phyloP scores from a whole-genome alignment of 2,888 invertebrate genomes.

The Mythimna pallens region DNA sequence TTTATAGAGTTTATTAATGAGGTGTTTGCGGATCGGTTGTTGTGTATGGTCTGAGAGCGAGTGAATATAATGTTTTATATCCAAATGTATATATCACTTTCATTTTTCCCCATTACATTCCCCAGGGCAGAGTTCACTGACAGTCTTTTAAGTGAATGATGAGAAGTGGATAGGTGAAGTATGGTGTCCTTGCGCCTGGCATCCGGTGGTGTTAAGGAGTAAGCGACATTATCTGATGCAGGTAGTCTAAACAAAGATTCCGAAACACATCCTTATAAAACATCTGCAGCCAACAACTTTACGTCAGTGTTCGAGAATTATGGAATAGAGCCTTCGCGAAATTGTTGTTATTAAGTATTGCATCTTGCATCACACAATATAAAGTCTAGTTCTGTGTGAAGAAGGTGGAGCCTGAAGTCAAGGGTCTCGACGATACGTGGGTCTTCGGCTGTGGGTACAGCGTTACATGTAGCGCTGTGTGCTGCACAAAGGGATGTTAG shows the following conservation, averaged over 20 bases:
- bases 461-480: constrained; percentile 58
- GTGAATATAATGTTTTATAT: constrained; percentile 89
- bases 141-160: neutral
- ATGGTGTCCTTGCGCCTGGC: neutral
- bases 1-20: constrained; percentile 89
- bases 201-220: neutral
- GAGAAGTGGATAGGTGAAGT: neutral
- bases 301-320: constrained; percentile 17
- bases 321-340: constrained; percentile 16
- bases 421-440: constrained; percentile 49
- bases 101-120: constrained; percentile 39
- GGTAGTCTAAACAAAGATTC: constrained; percentile 13
- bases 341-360: constrained; percentile 15
- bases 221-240: neutral
- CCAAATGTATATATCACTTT: constrained; percentile 67
- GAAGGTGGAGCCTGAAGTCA: constrained; percentile 10
- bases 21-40: constrained; percentile 79
- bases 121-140: neutral
- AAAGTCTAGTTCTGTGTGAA: constrained; percentile 20
- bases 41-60: constrained; percentile 84
- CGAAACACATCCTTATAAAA: constrained; percentile 19
- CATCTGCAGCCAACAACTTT: constrained; percentile 9
- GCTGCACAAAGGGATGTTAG: constrained; percentile 69
- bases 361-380: constrained; percentile 18
- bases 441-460: constrained; percentile 44